phyloP scores from a whole-genome alignment of 1,140 invertebrate species.

The Ceratosolen solmsi region DNA sequence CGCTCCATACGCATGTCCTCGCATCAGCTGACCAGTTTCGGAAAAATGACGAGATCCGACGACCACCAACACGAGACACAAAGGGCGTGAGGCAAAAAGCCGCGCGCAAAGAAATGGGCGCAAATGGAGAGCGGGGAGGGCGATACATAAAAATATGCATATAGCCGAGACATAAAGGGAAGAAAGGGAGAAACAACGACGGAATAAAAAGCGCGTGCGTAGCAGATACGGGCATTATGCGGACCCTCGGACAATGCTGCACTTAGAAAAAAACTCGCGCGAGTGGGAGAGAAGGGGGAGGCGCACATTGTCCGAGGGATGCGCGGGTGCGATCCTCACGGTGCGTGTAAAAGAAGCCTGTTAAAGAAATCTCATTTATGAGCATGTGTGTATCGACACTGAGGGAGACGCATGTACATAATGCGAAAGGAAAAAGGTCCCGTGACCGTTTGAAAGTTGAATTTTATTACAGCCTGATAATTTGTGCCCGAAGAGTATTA shows the following conservation, averaged over 20 bases:
- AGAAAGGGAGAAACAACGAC: slow-evolving; percentile 41
- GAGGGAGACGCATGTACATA: too few species aligned
- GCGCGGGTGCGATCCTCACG: not conserved
- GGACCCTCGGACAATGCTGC: slow-evolving; percentile 46
- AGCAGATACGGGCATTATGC: slow-evolving; percentile 11
- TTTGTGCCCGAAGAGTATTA: too few species aligned
- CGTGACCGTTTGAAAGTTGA: too few species aligned
- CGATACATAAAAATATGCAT: not conserved
- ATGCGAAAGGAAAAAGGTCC: too few species aligned
- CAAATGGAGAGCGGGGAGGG: slow-evolving; percentile 9
- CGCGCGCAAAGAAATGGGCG: slow-evolving; percentile 21
- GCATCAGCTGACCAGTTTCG: slow-evolving; percentile 45
- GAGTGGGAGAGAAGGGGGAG: not conserved
- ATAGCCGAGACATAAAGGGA: not conserved
- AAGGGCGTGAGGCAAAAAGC: not conserved
- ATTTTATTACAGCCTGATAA: too few species aligned
- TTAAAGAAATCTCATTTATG: too few species aligned
- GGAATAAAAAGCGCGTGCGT: slow-evolving; percentile 20
- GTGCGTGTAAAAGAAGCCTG: too few species aligned
- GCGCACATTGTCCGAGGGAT: not conserved
- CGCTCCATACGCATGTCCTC: too few species aligned
- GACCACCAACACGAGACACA: not conserved
- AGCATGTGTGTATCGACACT: too few species aligned
- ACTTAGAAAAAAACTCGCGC: slow-evolving; percentile 30
- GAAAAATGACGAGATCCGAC: slow-evolving; percentile 23